Conservation (phyloP, 1,140 invertebrate species). For the Linepithema humile region DNA sequence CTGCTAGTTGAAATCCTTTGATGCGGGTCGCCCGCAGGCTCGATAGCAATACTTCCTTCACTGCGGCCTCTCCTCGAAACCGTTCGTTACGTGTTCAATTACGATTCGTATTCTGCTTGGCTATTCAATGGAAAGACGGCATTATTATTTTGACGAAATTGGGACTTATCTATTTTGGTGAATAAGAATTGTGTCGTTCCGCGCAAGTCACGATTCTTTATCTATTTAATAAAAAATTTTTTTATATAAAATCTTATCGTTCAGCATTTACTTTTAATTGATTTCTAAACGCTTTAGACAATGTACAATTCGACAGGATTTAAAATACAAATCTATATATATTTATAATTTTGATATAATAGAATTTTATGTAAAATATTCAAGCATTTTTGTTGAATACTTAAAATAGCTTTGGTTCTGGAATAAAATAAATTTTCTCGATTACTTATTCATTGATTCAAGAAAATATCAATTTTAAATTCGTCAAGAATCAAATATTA, state of each 20-base stretch:
- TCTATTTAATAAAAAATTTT: background rate
- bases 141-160: conserved; percentile 34
- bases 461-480: background rate
- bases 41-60: conserved; percentile 32
- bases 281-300: background rate
- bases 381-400: background rate
- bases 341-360: too few species aligned
- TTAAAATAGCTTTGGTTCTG: background rate
- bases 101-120: conserved; percentile 1
- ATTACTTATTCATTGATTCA: background rate
- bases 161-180: conserved; percentile 22
- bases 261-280: background rate
- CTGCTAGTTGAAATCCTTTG: conserved; percentile 25
- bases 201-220: background rate
- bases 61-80: conserved; percentile 2
- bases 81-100: conserved; percentile 19
- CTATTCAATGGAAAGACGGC: conserved; percentile 37
- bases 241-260: too few species aligned
- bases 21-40: conserved; percentile 34
- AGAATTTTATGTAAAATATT: too few species aligned
- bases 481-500: background rate
- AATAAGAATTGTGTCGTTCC: background rate
- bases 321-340: too few species aligned
- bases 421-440: background rate
- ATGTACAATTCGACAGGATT: too few species aligned